Evolutionary conservation across 2,113 vertebrate genomes (phyloP), one percentile per base, ranked within the genome.

Genomic region (Myrmophylax atrothorax): DNA sequence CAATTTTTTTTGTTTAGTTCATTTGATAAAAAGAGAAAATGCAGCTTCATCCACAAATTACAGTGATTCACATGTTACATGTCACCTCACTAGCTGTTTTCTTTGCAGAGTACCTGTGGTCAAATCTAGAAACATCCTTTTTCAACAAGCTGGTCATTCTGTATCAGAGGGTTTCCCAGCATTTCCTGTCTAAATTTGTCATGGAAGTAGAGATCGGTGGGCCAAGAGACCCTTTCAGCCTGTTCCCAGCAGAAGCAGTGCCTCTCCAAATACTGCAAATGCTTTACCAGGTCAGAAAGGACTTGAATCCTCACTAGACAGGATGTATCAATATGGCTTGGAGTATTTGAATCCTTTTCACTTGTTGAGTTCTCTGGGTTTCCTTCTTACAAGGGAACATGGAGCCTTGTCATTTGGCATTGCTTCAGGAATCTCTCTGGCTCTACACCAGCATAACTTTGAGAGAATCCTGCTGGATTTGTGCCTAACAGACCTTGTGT

Each of bases 171-270:
- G 52, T 35, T 84, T 94, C 84, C 28, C 13, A 52, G 55, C 0
- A 29, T 23, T 72, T 17, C 3, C 5, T 97, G 2, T 15, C 2
- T 29, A 2, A 4, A 4, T 12, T 60, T 40, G 0, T 14, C 7
- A 3, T 0, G 5, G 1, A 35, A 6, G 0, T 9, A 13, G 0
- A 0, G 3, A 6, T 0, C 6, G 6, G 0, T 0, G 2, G 0
- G 0, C 3, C 19, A 4, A 11, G 1, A 33, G 0, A 2, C 3
- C 1, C 2, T 49, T 18, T 1, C 6, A 2, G 1, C 3, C 28
- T 53, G 33, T 3, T 6, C 2, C 2, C 20, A 28, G 5, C 5
- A 20, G 37, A 52, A 70, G 31, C 5, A 18, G 12, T 0, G 15
- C 14, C 66, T 49, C 63, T 97, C 53, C 7, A 79, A 60, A 68